Percentiles rank a stretch among this genome's conserved stretches.
These are phyloP conservation scores for Coreius guichenoti DNA, from an alignment of 2,797 vertebrate genomes.

Conservation along the genomic window DNA sequence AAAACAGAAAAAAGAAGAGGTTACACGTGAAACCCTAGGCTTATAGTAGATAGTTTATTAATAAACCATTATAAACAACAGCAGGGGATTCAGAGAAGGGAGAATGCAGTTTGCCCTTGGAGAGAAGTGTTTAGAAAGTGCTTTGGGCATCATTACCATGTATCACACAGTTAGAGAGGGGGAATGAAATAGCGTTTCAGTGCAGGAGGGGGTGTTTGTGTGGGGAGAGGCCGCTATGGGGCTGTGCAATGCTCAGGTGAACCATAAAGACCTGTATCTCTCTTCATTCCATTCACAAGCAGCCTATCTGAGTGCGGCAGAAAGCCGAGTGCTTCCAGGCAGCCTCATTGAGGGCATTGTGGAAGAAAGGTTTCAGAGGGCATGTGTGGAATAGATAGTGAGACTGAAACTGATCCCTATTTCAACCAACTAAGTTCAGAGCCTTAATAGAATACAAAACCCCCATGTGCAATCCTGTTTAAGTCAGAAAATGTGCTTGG, in stretches of 20 bases:
- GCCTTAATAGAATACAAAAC: constrained; percentile 35
- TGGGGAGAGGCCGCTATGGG: constrained; percentile 35
- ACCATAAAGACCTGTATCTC: constrained; percentile 52
- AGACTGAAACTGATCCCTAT: constrained; percentile 47
- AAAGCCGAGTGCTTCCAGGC: constrained; percentile 27
- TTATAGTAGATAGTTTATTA: constrained; percentile 48
- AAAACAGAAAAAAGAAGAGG: constrained; percentile 62
- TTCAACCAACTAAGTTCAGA: constrained; percentile 17
- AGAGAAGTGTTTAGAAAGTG: constrained; percentile 45
- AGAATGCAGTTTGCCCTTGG: constrained; percentile 44
- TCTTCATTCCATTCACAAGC: constrained; percentile 48
- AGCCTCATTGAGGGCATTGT: constrained; percentile 45
- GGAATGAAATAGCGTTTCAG: constrained; percentile 9
- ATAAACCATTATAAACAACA: constrained; percentile 52
- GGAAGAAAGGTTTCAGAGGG: constrained; percentile 51
- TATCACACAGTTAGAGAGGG: constrained; percentile 38
- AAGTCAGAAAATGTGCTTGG: constrained; percentile 21
- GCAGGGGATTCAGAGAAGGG: constrained; percentile 2
- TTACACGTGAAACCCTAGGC: constrained; percentile 22
- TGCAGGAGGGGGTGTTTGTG: constrained; percentile 33
- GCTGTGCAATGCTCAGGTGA: constrained; percentile 54
- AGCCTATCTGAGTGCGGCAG: constrained; percentile 48
- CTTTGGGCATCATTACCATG: constrained; percentile 48
- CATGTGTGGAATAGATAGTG: constrained; percentile 49
- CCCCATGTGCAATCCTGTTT: constrained; percentile 7